phyloP scores from a whole-genome alignment of 30 jellyfish, hydroid and myxozoan genomes.

The Chrysaora quinquecirrha region DNA sequence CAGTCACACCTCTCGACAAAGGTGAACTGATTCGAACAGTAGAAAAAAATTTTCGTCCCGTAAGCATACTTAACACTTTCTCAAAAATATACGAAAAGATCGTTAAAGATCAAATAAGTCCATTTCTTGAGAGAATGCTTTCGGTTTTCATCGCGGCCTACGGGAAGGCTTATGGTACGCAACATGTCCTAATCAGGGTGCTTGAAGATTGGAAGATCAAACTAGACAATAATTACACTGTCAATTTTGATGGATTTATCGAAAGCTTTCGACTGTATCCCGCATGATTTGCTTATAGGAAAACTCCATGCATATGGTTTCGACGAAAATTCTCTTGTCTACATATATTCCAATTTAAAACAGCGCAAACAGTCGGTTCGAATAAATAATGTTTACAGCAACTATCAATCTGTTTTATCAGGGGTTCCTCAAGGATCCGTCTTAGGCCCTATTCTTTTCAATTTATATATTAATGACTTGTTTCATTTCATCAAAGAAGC shows the following conservation, averaged over 20 bases:
- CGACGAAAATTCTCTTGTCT: neutral
- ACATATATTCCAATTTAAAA: neutral
- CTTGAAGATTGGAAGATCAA: constrained; percentile 11
- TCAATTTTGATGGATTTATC: neutral
- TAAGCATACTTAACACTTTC: constrained; percentile 28
- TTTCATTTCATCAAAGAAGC: neutral
- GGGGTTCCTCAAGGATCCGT: constrained; percentile 5
- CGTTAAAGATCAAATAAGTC: constrained; percentile 23
- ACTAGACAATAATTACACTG: neutral
- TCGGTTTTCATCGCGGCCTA: constrained; percentile 14
- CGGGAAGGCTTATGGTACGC: constrained; percentile 1
- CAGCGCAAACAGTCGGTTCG: neutral
- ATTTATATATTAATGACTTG: too few species aligned
- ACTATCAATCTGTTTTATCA: neutral
- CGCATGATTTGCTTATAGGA: neutral
- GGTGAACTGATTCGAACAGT: constrained; percentile 9
- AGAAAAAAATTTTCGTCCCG: constrained; percentile 22
- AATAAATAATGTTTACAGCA: neutral
- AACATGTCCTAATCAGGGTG: neutral
- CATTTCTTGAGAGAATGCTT: neutral
- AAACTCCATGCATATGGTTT: neutral
- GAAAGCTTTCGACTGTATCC: neutral
- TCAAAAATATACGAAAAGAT: too few species aligned
- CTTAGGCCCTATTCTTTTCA: neutral
- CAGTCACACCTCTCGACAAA: constrained; percentile 34